phyloP scores from a whole-genome alignment of 2,797 vertebrate genomes.

The Sternotherus odoratus region DNA sequence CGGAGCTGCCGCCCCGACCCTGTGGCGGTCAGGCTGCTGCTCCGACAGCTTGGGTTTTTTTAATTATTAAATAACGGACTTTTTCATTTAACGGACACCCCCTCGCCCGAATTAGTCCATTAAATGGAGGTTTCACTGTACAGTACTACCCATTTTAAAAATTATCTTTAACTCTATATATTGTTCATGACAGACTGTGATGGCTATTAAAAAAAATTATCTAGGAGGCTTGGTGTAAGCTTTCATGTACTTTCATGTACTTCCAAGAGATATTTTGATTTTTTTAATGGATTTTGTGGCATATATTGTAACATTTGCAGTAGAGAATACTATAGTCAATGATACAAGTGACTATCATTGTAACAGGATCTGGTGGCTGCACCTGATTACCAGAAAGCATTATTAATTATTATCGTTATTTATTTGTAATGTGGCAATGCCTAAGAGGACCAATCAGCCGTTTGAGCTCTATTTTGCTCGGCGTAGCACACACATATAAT shows the following conservation, averaged over 20 bases:
- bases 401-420: not conserved
- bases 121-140: no score
- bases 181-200: not conserved
- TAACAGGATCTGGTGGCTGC: not conserved
- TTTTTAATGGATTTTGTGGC: not conserved
- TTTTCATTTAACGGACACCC: no score
- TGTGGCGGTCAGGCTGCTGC: no score
- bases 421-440: not conserved
- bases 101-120: no score
- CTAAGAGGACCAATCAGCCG: not conserved
- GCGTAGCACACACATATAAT: rapidly evolving
- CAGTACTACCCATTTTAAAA: not conserved
- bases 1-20: no score
- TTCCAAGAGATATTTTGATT: not conserved
- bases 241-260: not conserved
- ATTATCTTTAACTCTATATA: not conserved
- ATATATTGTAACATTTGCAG: not conserved
- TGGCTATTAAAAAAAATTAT: not conserved
- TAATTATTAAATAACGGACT: no score
- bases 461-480: not conserved
- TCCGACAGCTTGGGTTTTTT: no score
- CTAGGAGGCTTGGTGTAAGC: not conserved
- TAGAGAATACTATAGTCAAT: not conserved
- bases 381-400: conserved; percentile 22
- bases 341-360: not conserved